A percentile compares a stretch with the other conserved stretches of the same genome.
Evolutionary conservation across 2,888 invertebrate species (phyloP).

Genomic region (Zootermopsis nevadensis): DNA sequence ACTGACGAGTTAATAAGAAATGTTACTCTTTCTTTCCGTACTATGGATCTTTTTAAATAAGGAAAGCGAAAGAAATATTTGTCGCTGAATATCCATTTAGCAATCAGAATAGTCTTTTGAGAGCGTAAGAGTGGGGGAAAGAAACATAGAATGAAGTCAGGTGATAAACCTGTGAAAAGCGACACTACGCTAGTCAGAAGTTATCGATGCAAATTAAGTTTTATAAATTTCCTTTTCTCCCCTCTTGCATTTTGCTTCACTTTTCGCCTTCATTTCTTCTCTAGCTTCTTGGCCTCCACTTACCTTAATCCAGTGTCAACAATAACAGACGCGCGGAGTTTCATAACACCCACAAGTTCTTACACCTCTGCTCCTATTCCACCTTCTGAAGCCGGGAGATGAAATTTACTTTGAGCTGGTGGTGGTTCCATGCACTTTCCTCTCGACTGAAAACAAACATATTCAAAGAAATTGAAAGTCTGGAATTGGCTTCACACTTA

Average conservation of each 20-base stretch:
- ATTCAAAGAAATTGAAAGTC: not conserved
- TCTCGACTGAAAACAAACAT: not conserved
- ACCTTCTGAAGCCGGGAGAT: not conserved
- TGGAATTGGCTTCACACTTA: not conserved
- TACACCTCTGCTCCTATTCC: not conserved
- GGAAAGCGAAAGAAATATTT: not conserved
- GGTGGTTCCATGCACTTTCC: not conserved
- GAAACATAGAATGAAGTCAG: not conserved
- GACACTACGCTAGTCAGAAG: constrained; percentile 24
- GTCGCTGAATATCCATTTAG: not conserved
- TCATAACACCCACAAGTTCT: not conserved
- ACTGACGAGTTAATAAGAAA: no score
- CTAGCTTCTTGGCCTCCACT: constrained; percentile 8
- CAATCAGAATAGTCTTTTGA: not conserved
- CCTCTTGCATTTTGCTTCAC: not conserved
- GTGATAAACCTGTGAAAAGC: constrained; percentile 19
- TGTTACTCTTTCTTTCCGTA: no score
- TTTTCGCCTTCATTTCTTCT: not conserved
- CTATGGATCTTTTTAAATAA: no score
- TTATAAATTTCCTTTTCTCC: constrained; percentile 5
- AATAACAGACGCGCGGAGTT: not conserved
- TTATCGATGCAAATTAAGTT: constrained; percentile 39
- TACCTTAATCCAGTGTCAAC: constrained; percentile 37
- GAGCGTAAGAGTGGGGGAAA: not conserved
- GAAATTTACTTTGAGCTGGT: not conserved